Evolutionary conservation across 1,140 invertebrate species (phyloP).

Genomic region (Apis cerana): DNA sequence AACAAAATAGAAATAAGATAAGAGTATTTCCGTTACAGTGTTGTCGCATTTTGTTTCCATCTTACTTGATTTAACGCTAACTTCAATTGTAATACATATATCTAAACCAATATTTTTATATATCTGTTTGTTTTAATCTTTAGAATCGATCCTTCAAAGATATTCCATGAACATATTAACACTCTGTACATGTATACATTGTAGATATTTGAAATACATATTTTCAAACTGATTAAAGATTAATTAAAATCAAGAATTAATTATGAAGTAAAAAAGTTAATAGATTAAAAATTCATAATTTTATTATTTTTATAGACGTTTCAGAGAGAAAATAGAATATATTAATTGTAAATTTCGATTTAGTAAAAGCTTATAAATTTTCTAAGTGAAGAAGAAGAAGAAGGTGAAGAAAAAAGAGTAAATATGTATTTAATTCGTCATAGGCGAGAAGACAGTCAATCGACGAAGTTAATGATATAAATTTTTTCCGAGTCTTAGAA

Average conservation of each 20-base stretch:
- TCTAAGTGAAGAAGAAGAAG: neutral
- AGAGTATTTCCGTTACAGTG: no score
- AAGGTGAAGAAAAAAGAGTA: conserved; percentile 1
- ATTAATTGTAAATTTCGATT: neutral
- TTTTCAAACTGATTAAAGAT: neutral
- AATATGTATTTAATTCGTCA: conserved; percentile 17
- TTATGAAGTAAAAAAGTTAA: neutral
- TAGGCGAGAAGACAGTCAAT: conserved; percentile 14
- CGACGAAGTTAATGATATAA: conserved; percentile 13
- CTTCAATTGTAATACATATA: no score
- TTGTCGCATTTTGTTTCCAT: no score
- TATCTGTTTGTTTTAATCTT: no score
- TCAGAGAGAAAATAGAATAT: neutral
- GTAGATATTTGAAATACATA: neutral
- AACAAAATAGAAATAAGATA: no score
- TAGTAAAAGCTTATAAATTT: conserved; percentile 2
- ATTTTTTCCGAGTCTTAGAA: conserved; percentile 11
- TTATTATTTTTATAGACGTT: neutral
- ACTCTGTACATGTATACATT: neutral
- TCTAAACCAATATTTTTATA: no score
- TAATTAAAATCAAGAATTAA: neutral
- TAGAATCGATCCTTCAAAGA: neutral
- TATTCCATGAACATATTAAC: neutral
- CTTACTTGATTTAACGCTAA: no score
- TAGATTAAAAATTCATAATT: neutral